Conservation (phyloP, 2,888 invertebrate species). For the Malachius bipustulatus region DNA sequence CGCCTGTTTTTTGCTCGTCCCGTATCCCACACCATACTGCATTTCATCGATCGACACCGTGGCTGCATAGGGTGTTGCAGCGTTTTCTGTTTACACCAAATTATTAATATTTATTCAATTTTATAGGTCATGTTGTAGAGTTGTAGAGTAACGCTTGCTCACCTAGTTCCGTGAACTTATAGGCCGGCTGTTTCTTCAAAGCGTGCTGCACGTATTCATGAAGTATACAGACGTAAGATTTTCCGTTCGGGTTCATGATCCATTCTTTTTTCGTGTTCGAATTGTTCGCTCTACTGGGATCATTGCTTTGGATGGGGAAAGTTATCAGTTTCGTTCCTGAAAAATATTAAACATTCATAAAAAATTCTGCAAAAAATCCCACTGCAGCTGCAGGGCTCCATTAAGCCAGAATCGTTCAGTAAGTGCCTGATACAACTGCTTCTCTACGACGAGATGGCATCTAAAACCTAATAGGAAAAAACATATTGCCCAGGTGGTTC, state of each 20-base stretch:
- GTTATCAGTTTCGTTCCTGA: conserved; percentile 77
- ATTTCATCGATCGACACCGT: conserved; percentile 85
- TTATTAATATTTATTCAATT: not conserved
- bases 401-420: too few relatives aligned
- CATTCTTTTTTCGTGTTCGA: conserved; percentile 61
- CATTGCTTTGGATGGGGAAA: conserved; percentile 55
- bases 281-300: conserved; percentile 29
- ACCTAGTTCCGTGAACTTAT: conserved; percentile 83
- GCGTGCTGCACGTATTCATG: conserved; percentile 97
- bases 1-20: conserved; percentile 91
- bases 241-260: conserved; percentile 95
- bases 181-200: conserved; percentile 83
- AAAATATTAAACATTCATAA: conserved; percentile 10
- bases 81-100: conserved; percentile 68
- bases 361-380: too few relatives aligned
- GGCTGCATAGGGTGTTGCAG: conserved; percentile 86
- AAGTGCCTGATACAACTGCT: too few relatives aligned
- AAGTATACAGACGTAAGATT: conserved; percentile 88
- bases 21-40: conserved; percentile 88
- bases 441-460: too few relatives aligned
- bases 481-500: too few relatives aligned
- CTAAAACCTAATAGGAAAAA: too few relatives aligned
- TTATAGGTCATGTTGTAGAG: conserved; percentile 2
- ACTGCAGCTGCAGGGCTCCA: too few relatives aligned
- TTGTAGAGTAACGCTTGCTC: too few relatives aligned